These are phyloP conservation scores for Mesorhabditis spiculigera DNA, from an alignment of 2,888 invertebrate genomes.

Conservation along the genomic window DNA sequence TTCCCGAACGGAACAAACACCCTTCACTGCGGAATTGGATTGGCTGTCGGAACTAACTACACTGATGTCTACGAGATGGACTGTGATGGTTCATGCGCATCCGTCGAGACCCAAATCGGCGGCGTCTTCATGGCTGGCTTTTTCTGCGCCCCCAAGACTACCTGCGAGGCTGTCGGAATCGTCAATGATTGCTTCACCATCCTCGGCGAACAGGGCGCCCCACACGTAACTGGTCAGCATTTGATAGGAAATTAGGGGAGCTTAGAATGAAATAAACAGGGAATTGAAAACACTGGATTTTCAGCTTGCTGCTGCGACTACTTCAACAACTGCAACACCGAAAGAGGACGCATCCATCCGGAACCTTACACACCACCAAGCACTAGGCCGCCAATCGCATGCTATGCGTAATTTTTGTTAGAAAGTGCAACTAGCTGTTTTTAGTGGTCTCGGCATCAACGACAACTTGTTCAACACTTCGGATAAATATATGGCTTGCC, in stretches of 20 bases:
- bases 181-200: conserved; percentile 2
- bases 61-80: neutral
- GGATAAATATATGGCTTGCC: conserved; percentile 20
- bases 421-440: conserved; percentile 12
- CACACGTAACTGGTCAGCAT: neutral
- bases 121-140: neutral
- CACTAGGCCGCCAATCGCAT: conserved; percentile 30
- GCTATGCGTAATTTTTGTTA: conserved; percentile 33
- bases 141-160: neutral
- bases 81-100: neutral
- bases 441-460: conserved; percentile 5
- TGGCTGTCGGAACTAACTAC: neutral
- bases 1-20: neutral
- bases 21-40: conserved; percentile 3
- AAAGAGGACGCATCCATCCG: neutral
- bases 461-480: conserved; percentile 1
- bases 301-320: conserved; percentile 38
- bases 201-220: neutral
- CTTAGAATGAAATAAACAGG: too few species aligned
- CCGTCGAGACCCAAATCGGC: neutral
- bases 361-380: conserved; percentile 17
- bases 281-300: neutral
- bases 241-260: too few species aligned
- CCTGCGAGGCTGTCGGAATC: neutral
- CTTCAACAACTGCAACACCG: conserved; percentile 32